Base-by-base conservation (phyloP, 37 sponge, comb jelly and placozoan species). In the Cladorhizidae sp. region DNA sequence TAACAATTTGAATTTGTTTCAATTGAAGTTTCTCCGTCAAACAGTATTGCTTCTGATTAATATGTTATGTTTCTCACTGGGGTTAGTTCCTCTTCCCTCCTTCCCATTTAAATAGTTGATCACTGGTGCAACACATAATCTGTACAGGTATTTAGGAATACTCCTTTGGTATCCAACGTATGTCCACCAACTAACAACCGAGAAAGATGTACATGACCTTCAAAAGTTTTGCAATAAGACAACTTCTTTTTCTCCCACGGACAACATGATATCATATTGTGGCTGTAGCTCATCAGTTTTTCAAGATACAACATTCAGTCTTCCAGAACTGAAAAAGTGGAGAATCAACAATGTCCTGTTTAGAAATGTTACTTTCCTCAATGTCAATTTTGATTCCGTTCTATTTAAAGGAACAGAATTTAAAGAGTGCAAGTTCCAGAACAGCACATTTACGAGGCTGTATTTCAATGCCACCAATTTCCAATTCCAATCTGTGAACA, bases 141-240 rank as follows among this genome's bases (percentile, higher is more conserved):
- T 26, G n/a, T 73, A 23, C 81, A 90, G 90, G 38, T 69, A 79
- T 6, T 91, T 82, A 67, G 91, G 91, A 25, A 72, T 86, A 5
- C 52, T 79, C 21, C 61, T 91, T 26, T 91, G 91, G 91, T 91
- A 73, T 49, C 91, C 91, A 14, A 63, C 91, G 2, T 91, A 91
- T 49, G 82, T 91, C 22, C 72, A 80, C 28, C 52, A 80, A 32
- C 23, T 84, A 40, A 75, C 35, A 12, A 40, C 22, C 42, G 36
- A 39, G n/a, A 57, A 23, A 1, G 59, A 65, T 0, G 37, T 0
- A 0, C 41, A 54, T 29, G 22, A 42, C 15, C 52, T 79, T 14
- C 26, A 74, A 21, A 49, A 18, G 21, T 55, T 40, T 40, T 90
- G 86, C 58, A 63, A 57, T 38, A 29, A 25, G 6, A 64, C 59